Percentiles rank a stretch among this genome's conserved stretches.
Conservation (phyloP, 2,888 invertebrate genomes). For the Dryobotodes eremita region DNA sequence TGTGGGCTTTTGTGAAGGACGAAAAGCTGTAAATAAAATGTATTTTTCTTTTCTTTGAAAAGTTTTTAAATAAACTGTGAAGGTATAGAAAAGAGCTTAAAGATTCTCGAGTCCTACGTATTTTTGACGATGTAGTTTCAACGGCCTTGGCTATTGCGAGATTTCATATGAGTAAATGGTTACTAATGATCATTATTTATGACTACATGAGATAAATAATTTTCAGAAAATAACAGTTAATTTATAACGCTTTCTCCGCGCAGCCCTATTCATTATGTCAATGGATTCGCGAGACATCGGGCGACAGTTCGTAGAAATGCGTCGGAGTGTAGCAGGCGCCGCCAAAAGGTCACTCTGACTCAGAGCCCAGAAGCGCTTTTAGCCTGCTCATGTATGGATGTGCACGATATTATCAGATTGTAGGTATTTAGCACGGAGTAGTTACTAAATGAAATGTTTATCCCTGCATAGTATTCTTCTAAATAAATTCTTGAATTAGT, state of each 20-base stretch:
- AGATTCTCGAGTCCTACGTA: background rate
- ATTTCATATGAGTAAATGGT: background rate
- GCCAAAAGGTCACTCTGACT: constrained; percentile 70
- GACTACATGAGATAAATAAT: constrained; percentile 14
- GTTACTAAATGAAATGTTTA: background rate
- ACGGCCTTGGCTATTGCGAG: background rate
- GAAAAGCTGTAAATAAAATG: constrained; percentile 1
- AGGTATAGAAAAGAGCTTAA: background rate
- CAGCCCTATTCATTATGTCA: constrained; percentile 75
- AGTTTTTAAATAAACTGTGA: constrained; percentile 1
- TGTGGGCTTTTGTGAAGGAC: background rate
- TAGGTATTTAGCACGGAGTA: constrained; percentile 23
- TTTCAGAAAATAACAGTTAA: constrained; percentile 47
- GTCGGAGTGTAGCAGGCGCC: constrained; percentile 70
- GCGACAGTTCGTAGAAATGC: constrained; percentile 73
- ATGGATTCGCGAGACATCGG: constrained; percentile 76
- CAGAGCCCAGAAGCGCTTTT: constrained; percentile 60
- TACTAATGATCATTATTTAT: constrained; percentile 30
- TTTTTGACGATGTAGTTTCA: constrained; percentile 3
- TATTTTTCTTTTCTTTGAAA: constrained; percentile 1
- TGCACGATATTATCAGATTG: constrained; percentile 40
- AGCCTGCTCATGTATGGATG: constrained; percentile 40
- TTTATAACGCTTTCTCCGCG: constrained; percentile 57
- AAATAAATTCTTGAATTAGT: no score
- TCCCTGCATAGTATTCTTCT: no score